These are phyloP conservation scores for Megalops atlanticus DNA, from an alignment of 2,113 vertebrate genomes.

Conservation along the genomic window DNA sequence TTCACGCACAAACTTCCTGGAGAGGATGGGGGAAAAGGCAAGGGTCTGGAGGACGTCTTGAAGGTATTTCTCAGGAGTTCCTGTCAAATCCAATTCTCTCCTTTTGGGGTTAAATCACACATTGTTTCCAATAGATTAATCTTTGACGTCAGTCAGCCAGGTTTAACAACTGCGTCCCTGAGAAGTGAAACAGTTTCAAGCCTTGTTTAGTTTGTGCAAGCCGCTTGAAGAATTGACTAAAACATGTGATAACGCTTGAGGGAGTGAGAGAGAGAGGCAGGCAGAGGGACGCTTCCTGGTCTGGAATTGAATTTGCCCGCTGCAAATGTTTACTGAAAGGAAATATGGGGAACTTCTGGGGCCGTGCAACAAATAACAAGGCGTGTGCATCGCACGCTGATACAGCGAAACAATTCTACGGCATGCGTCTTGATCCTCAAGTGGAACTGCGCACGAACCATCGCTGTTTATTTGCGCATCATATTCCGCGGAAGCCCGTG, in stretches of 20 bases:
- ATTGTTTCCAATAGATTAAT: conserved; percentile 39
- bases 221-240: conserved; percentile 62
- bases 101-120: not conserved
- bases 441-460: too few species aligned
- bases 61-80: conserved; percentile 24
- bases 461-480: not conserved
- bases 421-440: too few species aligned
- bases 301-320: conserved; percentile 18
- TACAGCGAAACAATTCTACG: not conserved
- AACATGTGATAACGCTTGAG: conserved; percentile 73
- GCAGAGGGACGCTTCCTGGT: conserved; percentile 39
- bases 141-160: conserved; percentile 43
- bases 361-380: not conserved
- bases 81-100: conserved; percentile 7
- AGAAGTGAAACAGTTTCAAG: conserved; percentile 52
- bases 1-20: conserved; percentile 13
- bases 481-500: not conserved
- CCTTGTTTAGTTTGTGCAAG: conserved; percentile 51
- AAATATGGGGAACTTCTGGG: conserved; percentile 2
- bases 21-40: conserved; percentile 16
- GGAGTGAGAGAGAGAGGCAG: conserved; percentile 31
- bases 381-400: not conserved
- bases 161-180: conserved; percentile 43
- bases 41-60: conserved; percentile 16
- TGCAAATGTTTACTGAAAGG: not conserved